Percentiles rank a stretch among this genome's conserved stretches.
phyloP scores from a whole-genome alignment of 2,113 vertebrate species.

The Osmerus eperlanus region DNA sequence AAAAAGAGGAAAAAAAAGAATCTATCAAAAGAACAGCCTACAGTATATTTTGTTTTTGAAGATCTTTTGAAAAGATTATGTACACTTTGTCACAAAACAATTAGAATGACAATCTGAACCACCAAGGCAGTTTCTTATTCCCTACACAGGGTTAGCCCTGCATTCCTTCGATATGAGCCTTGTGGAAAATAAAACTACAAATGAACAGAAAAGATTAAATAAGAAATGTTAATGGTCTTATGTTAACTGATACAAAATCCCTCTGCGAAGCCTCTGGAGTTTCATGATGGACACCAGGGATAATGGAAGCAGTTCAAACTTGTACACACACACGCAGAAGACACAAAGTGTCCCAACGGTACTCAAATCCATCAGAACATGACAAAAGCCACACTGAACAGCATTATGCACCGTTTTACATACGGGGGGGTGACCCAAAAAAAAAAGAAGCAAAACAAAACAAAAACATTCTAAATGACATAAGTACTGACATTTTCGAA shows the following conservation, averaged over 20 bases:
- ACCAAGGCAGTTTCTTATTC: constrained; percentile 41
- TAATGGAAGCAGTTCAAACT: constrained; percentile 44
- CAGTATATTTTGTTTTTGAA: constrained; percentile 32
- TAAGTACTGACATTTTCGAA: constrained; percentile 59
- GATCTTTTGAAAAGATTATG: constrained; percentile 67
- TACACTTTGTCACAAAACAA: constrained; percentile 75
- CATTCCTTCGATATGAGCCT: constrained; percentile 41
- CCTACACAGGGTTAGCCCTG: constrained; percentile 22
- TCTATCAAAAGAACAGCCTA: constrained; percentile 47
- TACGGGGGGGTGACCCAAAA: constrained; percentile 24
- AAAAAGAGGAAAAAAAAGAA: constrained; percentile 55
- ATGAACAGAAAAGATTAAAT: constrained; percentile 21
- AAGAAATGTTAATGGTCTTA: constrained; percentile 12
- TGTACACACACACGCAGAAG: constrained; percentile 42
- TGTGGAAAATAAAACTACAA: constrained; percentile 28
- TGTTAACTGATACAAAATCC: constrained; percentile 33
- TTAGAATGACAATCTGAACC: constrained; percentile 41
- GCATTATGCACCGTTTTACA: constrained; percentile 27
- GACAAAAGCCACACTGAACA: constrained; percentile 30
- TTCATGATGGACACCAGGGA: constrained; percentile 31
- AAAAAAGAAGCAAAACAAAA: constrained; percentile 14
- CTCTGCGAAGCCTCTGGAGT: constrained; percentile 26
- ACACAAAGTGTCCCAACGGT: constrained; percentile 43
- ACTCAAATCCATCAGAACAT: constrained; percentile 37
- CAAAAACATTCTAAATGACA: constrained; percentile 56